Percentiles rank a stretch among this genome's conserved stretches.
Evolutionary conservation across 2,888 invertebrate genomes (phyloP).

Genomic region (Athripsodes cinereus): DNA sequence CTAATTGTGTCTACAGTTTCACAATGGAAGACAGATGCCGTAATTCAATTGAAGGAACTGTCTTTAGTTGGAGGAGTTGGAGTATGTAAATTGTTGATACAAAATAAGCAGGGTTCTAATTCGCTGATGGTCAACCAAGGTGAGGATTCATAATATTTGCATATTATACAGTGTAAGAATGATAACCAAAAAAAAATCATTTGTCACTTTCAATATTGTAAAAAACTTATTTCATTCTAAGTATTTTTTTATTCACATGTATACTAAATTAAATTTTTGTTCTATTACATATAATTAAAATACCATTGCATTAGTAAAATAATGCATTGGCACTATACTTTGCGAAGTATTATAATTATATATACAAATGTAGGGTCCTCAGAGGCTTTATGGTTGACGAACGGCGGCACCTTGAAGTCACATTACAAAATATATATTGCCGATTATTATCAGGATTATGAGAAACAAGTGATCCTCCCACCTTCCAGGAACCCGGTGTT

Average conservation of each 20-base stretch:
- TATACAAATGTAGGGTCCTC: slow-evolving; percentile 15
- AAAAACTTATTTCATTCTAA: no score
- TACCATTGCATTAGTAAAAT: no score
- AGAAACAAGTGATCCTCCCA: slow-evolving; percentile 7
- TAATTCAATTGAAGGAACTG: slow-evolving; percentile 9
- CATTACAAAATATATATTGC: slow-evolving; percentile 20
- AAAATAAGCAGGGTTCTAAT: slow-evolving; percentile 20
- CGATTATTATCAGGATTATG: slow-evolving; percentile 6
- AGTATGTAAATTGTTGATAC: slow-evolving; percentile 16
- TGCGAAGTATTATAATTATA: background rate
- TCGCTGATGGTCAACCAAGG: slow-evolving; percentile 19
- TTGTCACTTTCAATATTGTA: no score
- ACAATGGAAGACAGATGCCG: background rate
- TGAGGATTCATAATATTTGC: no score
- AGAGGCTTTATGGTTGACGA: slow-evolving; percentile 22
- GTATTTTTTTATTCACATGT: no score
- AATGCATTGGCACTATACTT: no score
- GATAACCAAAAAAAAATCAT: no score
- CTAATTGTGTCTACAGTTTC: slow-evolving; percentile 16
- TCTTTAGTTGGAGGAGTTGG: slow-evolving; percentile 19
- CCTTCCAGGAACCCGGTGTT: slow-evolving; percentile 20
- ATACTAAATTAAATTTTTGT: no score
- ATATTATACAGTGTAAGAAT: no score
- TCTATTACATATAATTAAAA: no score
- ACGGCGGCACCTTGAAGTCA: slow-evolving; percentile 21